Conservation (phyloP, 2,797 vertebrate genomes). For the Arctocebus calabarensis region DNA sequence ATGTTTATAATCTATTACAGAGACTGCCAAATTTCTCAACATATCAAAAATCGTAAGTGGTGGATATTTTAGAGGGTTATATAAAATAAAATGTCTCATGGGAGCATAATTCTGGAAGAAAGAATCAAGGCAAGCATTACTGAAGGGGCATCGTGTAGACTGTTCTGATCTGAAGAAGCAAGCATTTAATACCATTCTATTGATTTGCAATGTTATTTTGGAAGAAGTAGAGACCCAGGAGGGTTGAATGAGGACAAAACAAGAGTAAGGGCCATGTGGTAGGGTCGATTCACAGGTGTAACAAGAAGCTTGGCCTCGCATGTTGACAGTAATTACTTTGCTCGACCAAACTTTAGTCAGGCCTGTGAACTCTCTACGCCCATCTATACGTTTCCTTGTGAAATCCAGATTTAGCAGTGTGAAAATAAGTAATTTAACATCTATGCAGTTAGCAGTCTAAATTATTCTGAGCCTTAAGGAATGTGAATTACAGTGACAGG, state of each 20-base stretch:
- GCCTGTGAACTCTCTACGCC: not conserved
- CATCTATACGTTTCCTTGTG: not conserved
- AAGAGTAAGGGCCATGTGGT: not conserved
- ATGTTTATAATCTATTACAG: not conserved
- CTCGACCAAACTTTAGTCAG: not conserved
- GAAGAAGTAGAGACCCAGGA: accelerated
- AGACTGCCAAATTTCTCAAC: not conserved
- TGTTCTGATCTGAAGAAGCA: not conserved
- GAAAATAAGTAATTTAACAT: not conserved
- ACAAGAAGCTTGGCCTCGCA: not conserved
- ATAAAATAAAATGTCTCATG: not conserved
- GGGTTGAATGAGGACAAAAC: not conserved
- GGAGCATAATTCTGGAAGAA: not conserved
- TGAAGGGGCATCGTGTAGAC: not conserved
- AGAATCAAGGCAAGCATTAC: not conserved
- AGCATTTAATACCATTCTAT: not conserved
- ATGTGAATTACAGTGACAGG: not conserved
- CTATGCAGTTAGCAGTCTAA: not conserved
- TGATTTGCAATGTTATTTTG: not conserved
- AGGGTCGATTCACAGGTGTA: not conserved
- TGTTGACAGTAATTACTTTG: not conserved
- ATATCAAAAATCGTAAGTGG: not conserved
- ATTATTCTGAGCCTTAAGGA: not conserved
- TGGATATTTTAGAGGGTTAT: not conserved
- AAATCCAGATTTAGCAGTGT: not conserved